Evolutionary conservation across 2,888 invertebrate genomes (phyloP).

Genomic region (Entomobrya proxima): DNA sequence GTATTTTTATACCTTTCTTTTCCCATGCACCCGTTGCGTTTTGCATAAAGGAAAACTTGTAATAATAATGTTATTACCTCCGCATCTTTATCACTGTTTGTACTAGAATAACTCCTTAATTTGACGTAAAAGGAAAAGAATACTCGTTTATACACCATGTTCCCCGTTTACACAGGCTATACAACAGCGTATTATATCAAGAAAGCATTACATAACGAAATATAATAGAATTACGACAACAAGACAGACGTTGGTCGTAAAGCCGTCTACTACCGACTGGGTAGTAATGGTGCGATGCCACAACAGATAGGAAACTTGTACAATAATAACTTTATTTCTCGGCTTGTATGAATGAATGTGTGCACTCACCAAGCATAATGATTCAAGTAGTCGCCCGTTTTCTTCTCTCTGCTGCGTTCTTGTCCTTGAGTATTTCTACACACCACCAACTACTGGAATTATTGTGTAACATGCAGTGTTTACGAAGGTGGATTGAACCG

Average conservation of each 20-base stretch:
- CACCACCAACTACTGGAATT: background rate
- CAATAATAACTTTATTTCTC: slow-evolving; percentile 16
- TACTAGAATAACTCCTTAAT: slow-evolving; percentile 30
- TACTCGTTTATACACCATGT: background rate
- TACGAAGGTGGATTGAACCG: background rate
- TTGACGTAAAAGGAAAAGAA: background rate
- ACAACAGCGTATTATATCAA: background rate
- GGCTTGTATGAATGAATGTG: slow-evolving; percentile 20
- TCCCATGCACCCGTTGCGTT: background rate
- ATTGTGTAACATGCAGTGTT: slow-evolving; percentile 3
- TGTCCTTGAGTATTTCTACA: background rate
- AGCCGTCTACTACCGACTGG: background rate
- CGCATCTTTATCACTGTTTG: slow-evolving; percentile 41
- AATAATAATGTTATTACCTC: slow-evolving; percentile 23
- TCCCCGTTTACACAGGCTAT: background rate
- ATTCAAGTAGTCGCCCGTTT: slow-evolving; percentile 17
- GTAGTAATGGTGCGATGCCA: slow-evolving; percentile 3
- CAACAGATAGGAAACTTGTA: slow-evolving; percentile 20
- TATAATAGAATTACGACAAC: background rate
- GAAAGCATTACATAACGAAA: background rate
- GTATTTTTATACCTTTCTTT: background rate
- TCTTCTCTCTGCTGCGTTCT: background rate
- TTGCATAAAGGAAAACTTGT: background rate
- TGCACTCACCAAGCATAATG: slow-evolving; percentile 12
- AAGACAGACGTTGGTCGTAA: background rate